These are phyloP conservation scores for Pangasianodon gigas DNA, from an alignment of 2,113 vertebrate genomes.

Conservation along the genomic window DNA sequence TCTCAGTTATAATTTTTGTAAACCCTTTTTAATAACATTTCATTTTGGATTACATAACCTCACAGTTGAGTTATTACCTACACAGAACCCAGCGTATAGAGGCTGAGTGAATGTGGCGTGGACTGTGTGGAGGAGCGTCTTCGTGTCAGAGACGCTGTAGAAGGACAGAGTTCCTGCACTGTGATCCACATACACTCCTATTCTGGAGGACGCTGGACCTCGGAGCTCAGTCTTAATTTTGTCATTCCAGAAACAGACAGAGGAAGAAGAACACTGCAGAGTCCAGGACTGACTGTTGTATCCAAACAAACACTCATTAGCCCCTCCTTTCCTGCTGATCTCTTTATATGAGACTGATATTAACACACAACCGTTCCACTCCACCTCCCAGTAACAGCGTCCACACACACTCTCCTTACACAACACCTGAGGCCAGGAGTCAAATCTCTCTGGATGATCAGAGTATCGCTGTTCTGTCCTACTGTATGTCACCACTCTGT, in stretches of 20 bases:
- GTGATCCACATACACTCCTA: slow-evolving; percentile 14
- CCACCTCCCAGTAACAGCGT: background rate
- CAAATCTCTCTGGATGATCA: background rate
- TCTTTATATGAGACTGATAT: background rate
- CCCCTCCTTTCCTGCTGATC: background rate
- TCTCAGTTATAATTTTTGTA: too few species aligned
- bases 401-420: background rate
- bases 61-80: too few species aligned
- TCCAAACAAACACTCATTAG: background rate
- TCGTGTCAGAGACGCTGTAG: background rate
- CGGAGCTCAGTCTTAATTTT: background rate
- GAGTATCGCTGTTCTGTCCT: background rate
- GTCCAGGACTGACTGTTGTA: background rate
- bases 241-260: background rate
- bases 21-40: too few species aligned
- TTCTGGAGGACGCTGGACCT: background rate
- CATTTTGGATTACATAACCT: too few species aligned
- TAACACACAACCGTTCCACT: background rate
- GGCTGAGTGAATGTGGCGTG: too few species aligned
- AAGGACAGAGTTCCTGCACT: slow-evolving; percentile 17
- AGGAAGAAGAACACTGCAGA: background rate
- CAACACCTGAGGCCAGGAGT: background rate
- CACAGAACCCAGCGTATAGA: too few species aligned
- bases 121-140: background rate
- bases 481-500: background rate